Percentiles rank a stretch among this genome's conserved stretches.
Evolutionary conservation across 2,797 vertebrate species (phyloP).

Genomic region (Melanotaenia trifasciata): DNA sequence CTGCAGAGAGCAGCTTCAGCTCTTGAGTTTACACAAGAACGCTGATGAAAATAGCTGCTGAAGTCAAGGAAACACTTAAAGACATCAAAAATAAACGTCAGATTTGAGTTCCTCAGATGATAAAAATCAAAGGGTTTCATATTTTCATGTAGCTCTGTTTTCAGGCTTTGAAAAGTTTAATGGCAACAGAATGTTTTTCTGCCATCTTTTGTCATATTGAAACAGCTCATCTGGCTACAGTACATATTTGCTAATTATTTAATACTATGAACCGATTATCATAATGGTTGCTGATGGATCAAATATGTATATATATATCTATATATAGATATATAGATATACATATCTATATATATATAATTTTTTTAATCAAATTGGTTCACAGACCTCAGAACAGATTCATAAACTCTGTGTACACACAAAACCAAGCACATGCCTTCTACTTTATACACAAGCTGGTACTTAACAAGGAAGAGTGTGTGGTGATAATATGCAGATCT

Average conservation of each 20-base stretch:
- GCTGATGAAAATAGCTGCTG: not conserved
- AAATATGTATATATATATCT: too few species aligned
- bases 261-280: not conserved
- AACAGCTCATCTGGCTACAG: not conserved
- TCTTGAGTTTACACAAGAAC: slow-evolving; percentile 20
- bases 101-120: slow-evolving; percentile 6
- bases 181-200: not conserved
- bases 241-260: not conserved
- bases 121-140: slow-evolving; percentile 8
- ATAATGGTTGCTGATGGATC: not conserved
- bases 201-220: too few species aligned
- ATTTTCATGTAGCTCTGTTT: slow-evolving; percentile 13
- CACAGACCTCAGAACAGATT: not conserved
- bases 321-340: too few species aligned
- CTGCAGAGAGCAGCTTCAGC: slow-evolving; percentile 11
- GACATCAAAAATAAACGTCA: slow-evolving; percentile 8
- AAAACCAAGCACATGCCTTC: too few species aligned
- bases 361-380: not conserved
- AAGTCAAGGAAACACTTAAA: slow-evolving; percentile 9
- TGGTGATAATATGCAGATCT: too few species aligned
- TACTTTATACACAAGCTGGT: too few species aligned
- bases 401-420: too few species aligned
- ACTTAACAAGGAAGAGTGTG: too few species aligned
- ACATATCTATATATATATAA: too few species aligned
- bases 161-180: not conserved